These are phyloP conservation scores for Lutjanus erythropterus DNA, from an alignment of 2,113 vertebrate species.

Conservation along the genomic window DNA sequence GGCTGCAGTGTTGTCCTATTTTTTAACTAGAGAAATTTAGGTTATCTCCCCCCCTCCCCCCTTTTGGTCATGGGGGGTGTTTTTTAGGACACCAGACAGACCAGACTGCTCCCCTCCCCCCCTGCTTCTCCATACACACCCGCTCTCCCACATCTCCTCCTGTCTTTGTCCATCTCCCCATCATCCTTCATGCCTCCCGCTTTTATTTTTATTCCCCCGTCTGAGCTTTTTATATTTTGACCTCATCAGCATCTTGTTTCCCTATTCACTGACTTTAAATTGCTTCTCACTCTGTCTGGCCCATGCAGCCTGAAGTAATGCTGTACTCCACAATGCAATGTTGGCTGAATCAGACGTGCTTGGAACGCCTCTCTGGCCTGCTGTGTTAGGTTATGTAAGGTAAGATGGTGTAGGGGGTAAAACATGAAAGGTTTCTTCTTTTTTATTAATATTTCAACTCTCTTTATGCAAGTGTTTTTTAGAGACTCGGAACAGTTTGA, in stretches of 20 bases:
- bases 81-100: constrained; percentile 67
- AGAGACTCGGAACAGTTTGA: not conserved
- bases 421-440: not conserved
- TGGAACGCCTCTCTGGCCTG: constrained; percentile 1
- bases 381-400: constrained; percentile 48
- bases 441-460: not conserved
- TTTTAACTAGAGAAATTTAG: constrained; percentile 43
- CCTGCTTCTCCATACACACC: not conserved
- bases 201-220: constrained; percentile 16
- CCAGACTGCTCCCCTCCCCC: constrained; percentile 39
- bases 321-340: constrained; percentile 19
- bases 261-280: constrained; percentile 38
- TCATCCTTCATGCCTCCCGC: constrained; percentile 12
- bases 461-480: not conserved
- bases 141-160: not conserved
- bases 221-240: constrained; percentile 22
- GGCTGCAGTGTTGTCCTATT: constrained; percentile 5
- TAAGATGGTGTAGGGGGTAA: constrained; percentile 12
- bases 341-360: constrained; percentile 18
- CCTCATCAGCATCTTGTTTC: constrained; percentile 30
- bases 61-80: constrained; percentile 24
- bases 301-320: constrained; percentile 10
- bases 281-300: not conserved
- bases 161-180: constrained; percentile 28
- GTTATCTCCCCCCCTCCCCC: constrained; percentile 32